Base-by-base conservation (phyloP, 2,113 vertebrate genomes). In the Trichechus manatus region DNA sequence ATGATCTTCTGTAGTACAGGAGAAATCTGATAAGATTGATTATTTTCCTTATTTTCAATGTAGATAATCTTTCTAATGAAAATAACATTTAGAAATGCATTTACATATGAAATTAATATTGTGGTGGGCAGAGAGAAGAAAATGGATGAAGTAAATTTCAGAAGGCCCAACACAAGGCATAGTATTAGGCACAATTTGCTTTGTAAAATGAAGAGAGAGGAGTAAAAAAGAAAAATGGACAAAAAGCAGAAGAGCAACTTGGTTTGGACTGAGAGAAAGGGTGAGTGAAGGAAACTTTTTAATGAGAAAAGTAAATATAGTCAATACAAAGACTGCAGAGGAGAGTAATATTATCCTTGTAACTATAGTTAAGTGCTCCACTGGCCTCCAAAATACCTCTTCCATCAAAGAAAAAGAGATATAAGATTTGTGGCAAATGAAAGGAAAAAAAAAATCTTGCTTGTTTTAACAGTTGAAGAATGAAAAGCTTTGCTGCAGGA, bases 81-180 rank as follows among this genome's bases (percentile, higher is more conserved):
- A 93, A 53, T 75, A 70, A 79, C 42, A 78, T 77, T 93, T 87
- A 93, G 89, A 87, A 93, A 59, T 82, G 42, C 47, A 94, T 27
- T 96, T 66, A 13, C n/a, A 56, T 92, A 15, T 90, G 74, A 88
- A 89, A 92, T 96, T 88, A 94, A 68, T 94, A 86, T 85, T 74
- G 84, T 53, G 22, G 29, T 92, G 80, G 33, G 7, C 8, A 33
- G 29, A 84, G 29, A 77, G 83, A 93, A 89, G 68, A 81, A 84
- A 95, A 53, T 53, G 36, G n/a, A 70, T 93, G 56, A 87, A 27
- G 2, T 6, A 82, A 88, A 70, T 79, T 85, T 66, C 72, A 95
- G 93, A 91, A 88, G 13, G 50, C 53, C 27, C 29, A 36, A 39
- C 50, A 70, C 31, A 39, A 78, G n/a, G 29, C 59, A 20, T 53